phyloP scores from a whole-genome alignment of 2,113 vertebrate genomes.

The Nipponia nippon region DNA sequence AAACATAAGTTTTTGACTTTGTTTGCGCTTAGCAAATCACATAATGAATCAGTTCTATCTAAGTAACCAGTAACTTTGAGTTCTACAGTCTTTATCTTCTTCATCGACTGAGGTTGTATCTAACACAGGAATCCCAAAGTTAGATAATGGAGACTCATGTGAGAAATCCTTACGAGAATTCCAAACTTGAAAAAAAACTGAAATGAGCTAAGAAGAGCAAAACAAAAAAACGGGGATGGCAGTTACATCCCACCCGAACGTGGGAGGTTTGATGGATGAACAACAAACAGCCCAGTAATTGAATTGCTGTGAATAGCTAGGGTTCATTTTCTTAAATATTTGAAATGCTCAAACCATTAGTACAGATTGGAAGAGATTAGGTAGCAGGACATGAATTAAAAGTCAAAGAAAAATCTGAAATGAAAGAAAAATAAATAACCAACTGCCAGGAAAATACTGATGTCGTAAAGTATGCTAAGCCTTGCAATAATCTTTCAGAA shows the following conservation, averaged over 20 bases:
- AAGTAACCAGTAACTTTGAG: neutral
- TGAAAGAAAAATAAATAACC: neutral
- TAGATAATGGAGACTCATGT: neutral
- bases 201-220: neutral
- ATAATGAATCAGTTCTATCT: neutral
- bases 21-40: slow-evolving; percentile 19
- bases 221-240: neutral
- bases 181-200: neutral
- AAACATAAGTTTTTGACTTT: slow-evolving; percentile 7
- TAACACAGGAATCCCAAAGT: neutral
- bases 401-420: neutral
- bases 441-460: neutral
- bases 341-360: neutral
- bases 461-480: neutral
- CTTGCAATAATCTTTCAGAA: neutral
- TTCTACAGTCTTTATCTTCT: neutral
- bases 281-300: neutral
- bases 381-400: neutral
- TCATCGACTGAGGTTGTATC: neutral
- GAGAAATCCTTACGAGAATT: neutral
- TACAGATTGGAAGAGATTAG: neutral
- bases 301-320: neutral
- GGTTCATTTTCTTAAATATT: neutral
- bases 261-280: neutral
- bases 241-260: neutral